Percentiles rank a stretch among this genome's conserved stretches.
These are phyloP conservation scores for Trachelus tabidus DNA, from an alignment of 2,888 invertebrate genomes.

Conservation along the genomic window DNA sequence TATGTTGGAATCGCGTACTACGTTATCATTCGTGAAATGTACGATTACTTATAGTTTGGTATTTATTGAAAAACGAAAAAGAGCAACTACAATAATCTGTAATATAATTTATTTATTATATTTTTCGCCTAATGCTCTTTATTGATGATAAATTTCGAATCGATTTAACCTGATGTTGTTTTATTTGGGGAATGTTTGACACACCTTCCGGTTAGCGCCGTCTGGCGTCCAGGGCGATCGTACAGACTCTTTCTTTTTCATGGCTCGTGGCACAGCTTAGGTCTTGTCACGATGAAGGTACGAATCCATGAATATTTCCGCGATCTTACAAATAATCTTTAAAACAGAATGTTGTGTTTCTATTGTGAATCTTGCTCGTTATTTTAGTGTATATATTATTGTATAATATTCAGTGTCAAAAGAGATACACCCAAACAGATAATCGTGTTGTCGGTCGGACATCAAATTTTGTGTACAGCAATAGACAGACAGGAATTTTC, in stretches of 20 bases:
- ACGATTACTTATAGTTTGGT: background rate
- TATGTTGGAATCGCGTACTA: background rate
- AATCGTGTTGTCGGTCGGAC: constrained; percentile 21
- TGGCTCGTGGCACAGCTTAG: constrained; percentile 40
- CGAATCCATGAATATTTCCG: constrained; percentile 36
- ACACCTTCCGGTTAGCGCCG: background rate
- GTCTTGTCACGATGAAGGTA: constrained; percentile 47
- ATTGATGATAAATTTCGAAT: background rate
- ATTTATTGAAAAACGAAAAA: background rate
- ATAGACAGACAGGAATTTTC: background rate
- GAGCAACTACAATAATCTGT: background rate
- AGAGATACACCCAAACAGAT: constrained; percentile 1
- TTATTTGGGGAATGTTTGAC: background rate
- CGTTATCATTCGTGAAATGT: background rate
- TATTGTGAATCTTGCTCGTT: constrained; percentile 4
- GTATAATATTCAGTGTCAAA: background rate
- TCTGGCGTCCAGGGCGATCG: background rate
- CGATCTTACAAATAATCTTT: constrained; percentile 30
- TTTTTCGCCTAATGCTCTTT: background rate
- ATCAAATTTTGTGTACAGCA: constrained; percentile 11
- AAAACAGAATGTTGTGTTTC: constrained; percentile 5
- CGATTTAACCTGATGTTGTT: background rate
- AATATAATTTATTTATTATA: background rate
- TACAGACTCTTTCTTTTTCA: constrained; percentile 39
- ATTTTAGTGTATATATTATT: constrained; percentile 24